Evolutionary conservation across 2,888 invertebrate genomes (phyloP).

Genomic region (Campoplex capitator): DNA sequence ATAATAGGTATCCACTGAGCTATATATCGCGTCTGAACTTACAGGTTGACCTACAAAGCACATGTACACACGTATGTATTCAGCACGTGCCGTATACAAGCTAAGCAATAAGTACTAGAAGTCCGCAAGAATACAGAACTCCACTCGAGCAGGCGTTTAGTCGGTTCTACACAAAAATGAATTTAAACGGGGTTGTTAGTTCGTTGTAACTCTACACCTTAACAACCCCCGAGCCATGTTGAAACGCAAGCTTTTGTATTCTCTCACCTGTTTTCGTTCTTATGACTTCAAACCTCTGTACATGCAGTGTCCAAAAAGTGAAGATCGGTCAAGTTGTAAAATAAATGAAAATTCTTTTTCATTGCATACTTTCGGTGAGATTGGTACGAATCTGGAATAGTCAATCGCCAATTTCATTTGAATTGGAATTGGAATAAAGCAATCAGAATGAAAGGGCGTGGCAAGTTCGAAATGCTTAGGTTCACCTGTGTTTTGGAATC

Average conservation of each 20-base stretch:
- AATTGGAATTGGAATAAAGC: not conserved
- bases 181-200: conserved; percentile 73
- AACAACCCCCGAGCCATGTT: conserved; percentile 57
- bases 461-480: not conserved
- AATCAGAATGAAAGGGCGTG: not conserved
- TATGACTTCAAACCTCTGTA: conserved; percentile 27
- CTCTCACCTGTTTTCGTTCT: conserved; percentile 12
- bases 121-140: conserved; percentile 50
- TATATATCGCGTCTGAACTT: not conserved
- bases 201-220: conserved; percentile 65
- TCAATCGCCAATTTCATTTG: not conserved
- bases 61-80: not conserved
- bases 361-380: not conserved
- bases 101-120: conserved; percentile 59
- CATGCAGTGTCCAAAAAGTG: not conserved
- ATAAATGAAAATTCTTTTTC: not conserved
- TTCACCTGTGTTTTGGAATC: not conserved
- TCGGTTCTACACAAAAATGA: conserved; percentile 68
- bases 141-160: conserved; percentile 66
- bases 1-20: conserved; percentile 7
- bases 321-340: not conserved
- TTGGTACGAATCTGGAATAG: not conserved
- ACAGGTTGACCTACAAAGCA: not conserved
- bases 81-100: not conserved
- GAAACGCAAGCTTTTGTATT: conserved; percentile 29